A percentile compares a stretch with the other conserved stretches of the same genome.
phyloP scores from a whole-genome alignment of 2,888 invertebrate genomes.

The Drosophila nr. perissopoda region DNA sequence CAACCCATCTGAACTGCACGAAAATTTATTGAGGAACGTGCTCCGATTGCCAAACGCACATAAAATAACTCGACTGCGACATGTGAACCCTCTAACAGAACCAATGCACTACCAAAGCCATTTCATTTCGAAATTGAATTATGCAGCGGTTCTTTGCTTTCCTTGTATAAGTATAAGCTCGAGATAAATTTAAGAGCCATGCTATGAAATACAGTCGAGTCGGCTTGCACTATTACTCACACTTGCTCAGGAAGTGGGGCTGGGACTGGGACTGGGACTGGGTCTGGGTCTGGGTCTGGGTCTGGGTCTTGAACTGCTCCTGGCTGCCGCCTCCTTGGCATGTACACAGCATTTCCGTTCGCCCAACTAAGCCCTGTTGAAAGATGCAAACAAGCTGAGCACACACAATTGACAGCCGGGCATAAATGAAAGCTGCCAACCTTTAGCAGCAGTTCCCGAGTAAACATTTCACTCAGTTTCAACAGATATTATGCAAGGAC shows the following conservation, averaged over 20 bases:
- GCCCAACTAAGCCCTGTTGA: slow-evolving; percentile 23
- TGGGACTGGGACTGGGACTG: background rate
- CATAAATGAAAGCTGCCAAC: slow-evolving; percentile 37
- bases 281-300: background rate
- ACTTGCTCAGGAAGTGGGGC: slow-evolving; percentile 2
- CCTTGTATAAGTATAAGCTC: slow-evolving; percentile 38
- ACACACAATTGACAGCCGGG: slow-evolving; percentile 27
- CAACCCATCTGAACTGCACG: slow-evolving; percentile 9
- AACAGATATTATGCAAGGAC: background rate
- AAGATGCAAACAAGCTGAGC: slow-evolving; percentile 48
- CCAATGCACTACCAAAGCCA: slow-evolving; percentile 10
- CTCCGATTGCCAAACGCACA: slow-evolving; percentile 51
- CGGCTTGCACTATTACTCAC: background rate
- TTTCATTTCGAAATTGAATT: slow-evolving; percentile 63
- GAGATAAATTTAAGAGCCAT: slow-evolving; percentile 45
- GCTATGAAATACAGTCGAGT: background rate
- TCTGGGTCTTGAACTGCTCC: background rate
- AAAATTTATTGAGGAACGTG: slow-evolving; percentile 74
- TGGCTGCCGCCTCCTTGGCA: slow-evolving; percentile 1
- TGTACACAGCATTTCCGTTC: slow-evolving; percentile 18
- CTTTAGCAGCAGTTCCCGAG: slow-evolving; percentile 27
- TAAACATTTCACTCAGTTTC: background rate
- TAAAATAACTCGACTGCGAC: slow-evolving; percentile 60
- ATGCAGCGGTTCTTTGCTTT: slow-evolving; percentile 44
- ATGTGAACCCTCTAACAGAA: background rate